A percentile compares a stretch with the other conserved stretches of the same genome.
phyloP scores from a whole-genome alignment of 2,888 invertebrate genomes.

The Sylvicola cinctus region DNA sequence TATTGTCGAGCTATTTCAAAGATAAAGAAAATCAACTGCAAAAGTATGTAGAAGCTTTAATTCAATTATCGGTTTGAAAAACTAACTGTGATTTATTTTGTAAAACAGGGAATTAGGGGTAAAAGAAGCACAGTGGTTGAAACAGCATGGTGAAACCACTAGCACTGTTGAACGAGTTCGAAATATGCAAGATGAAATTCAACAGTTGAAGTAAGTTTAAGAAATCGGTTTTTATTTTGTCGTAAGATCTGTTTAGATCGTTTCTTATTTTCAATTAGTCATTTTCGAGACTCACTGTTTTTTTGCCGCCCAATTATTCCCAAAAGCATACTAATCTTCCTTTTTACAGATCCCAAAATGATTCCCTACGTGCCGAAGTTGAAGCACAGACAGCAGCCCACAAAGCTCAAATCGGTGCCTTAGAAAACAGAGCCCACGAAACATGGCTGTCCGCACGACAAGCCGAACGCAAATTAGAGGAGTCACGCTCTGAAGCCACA shows the following conservation, averaged over 20 bases:
- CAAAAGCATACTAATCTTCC: too few species aligned
- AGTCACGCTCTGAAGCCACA: constrained; percentile 49
- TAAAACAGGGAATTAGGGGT: constrained; percentile 45
- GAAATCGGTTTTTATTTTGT: background rate
- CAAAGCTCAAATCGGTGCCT: constrained; percentile 46
- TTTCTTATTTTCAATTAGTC: too few species aligned
- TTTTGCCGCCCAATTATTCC: too few species aligned
- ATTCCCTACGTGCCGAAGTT: constrained; percentile 56
- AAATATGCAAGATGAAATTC: constrained; percentile 56
- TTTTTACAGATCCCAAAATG: constrained; percentile 29
- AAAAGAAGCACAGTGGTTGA: constrained; percentile 56
- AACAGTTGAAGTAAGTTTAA: constrained; percentile 45
- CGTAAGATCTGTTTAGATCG: too few species aligned
- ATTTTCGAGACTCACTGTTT: too few species aligned
- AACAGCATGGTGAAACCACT: constrained; percentile 62
- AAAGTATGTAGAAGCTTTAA: constrained; percentile 36
- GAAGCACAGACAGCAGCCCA: constrained; percentile 58
- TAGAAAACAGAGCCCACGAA: constrained; percentile 70
- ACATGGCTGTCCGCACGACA: constrained; percentile 70
- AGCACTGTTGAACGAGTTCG: constrained; percentile 62
- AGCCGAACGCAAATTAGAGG: constrained; percentile 63
- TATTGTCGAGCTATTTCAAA: constrained; percentile 74
- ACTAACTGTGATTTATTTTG: constrained; percentile 4
- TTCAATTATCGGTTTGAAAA: background rate
- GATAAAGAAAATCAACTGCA: constrained; percentile 72